A percentile compares a stretch with the other conserved stretches of the same genome.
These are phyloP conservation scores for Neoniphon sammara DNA, from an alignment of 2,797 vertebrate species.

Conservation along the genomic window DNA sequence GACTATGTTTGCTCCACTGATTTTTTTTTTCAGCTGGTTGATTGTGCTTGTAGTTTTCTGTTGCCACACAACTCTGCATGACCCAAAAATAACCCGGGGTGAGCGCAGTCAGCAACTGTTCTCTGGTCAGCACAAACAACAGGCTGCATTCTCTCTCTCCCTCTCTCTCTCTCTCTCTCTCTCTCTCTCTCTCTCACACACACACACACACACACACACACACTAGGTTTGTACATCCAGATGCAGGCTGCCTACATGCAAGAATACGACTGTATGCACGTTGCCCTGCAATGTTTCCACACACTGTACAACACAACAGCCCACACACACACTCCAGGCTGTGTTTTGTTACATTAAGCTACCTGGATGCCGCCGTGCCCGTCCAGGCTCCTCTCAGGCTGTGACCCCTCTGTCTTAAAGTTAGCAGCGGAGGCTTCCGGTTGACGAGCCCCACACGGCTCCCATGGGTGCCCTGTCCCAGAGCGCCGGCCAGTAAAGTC, in stretches of 20 bases:
- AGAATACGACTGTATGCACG: slow-evolving; percentile 9
- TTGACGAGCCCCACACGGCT: slow-evolving; percentile 18
- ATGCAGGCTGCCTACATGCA: slow-evolving; percentile 20
- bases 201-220: slow-evolving; percentile 14
- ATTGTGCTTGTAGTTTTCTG: slow-evolving; percentile 48
- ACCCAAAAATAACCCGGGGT: slow-evolving; percentile 72
- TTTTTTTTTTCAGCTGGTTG: slow-evolving; percentile 32
- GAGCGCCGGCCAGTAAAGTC: slow-evolving; percentile 61
- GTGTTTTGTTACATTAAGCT: slow-evolving; percentile 16
- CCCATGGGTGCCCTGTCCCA: slow-evolving; percentile 46
- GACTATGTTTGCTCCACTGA: slow-evolving; percentile 51
- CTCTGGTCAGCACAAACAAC: slow-evolving; percentile 70
- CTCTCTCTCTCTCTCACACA: background rate
- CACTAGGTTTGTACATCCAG: slow-evolving; percentile 30
- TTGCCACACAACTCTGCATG: slow-evolving; percentile 68
- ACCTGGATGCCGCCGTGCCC: background rate
- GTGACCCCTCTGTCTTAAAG: background rate
- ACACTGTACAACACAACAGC: slow-evolving; percentile 2
- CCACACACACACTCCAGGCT: slow-evolving; percentile 29
- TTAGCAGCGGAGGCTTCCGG: slow-evolving; percentile 19
- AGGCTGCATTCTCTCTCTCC: background rate
- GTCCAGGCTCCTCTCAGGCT: no score
- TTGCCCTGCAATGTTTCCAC: background rate
- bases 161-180: background rate
- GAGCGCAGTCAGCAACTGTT: slow-evolving; percentile 68